Percentiles rank a stretch among this genome's conserved stretches.
Evolutionary conservation across 2,888 invertebrate species (phyloP).

Genomic region (Junonia oenone): DNA sequence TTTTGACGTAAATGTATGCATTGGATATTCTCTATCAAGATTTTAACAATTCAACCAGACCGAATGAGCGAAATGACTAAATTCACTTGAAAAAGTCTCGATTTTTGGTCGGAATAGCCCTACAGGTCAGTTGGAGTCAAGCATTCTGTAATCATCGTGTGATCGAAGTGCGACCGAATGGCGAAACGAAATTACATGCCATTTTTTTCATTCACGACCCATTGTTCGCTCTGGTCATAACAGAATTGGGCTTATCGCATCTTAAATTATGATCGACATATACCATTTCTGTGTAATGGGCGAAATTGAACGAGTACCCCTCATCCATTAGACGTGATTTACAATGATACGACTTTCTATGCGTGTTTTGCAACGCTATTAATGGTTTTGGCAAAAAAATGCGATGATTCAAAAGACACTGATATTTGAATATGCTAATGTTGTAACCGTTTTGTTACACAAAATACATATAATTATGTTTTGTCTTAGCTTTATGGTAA

Average conservation of each 20-base stretch:
- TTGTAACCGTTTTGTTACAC: not conserved
- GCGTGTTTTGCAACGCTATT: slow-evolving; percentile 36
- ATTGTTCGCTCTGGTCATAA: slow-evolving; percentile 49
- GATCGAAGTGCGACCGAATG: slow-evolving; percentile 28
- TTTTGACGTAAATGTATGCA: no score
- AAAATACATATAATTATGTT: no score
- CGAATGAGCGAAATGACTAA: no score
- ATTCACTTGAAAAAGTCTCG: no score
- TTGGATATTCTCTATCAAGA: no score
- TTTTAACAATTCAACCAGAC: no score
- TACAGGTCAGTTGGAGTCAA: slow-evolving; percentile 20
- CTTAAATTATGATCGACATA: slow-evolving; percentile 52
- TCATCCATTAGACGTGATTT: slow-evolving; percentile 33
- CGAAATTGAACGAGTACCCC: slow-evolving; percentile 43
- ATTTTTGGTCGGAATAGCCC: no score
- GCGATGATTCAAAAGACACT: slow-evolving; percentile 2
- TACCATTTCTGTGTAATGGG: slow-evolving; percentile 45
- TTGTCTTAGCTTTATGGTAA: no score
- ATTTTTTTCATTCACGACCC: slow-evolving; percentile 47
- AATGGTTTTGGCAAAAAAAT: slow-evolving; percentile 29
- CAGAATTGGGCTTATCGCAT: slow-evolving; percentile 49
- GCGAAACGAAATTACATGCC: slow-evolving; percentile 47
- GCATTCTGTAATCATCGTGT: slow-evolving; percentile 40
- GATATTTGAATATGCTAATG: not conserved
- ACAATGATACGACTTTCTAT: slow-evolving; percentile 45